A percentile compares a stretch with the other conserved stretches of the same genome.
phyloP scores from a whole-genome alignment of 2,888 invertebrate genomes.

The Sipha maydis region DNA sequence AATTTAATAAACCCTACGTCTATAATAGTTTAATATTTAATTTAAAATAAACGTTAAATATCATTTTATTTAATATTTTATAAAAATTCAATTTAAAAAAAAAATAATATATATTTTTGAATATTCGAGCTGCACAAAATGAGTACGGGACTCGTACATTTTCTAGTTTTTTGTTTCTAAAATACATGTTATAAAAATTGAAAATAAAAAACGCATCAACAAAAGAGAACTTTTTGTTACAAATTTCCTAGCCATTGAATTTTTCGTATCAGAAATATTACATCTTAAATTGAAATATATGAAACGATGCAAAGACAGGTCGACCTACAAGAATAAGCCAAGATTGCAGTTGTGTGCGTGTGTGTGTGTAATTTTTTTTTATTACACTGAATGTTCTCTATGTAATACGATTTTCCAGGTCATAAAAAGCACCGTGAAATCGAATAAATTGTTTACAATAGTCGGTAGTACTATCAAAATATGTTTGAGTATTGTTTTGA shows the following conservation, averaged over 20 bases:
- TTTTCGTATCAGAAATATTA: neutral
- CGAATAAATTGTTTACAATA: conserved; percentile 9
- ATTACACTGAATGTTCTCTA: neutral
- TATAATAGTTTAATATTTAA: too few species aligned
- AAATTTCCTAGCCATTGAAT: conserved; percentile 3
- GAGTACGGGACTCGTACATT: neutral
- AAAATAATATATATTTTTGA: neutral
- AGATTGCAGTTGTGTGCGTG: neutral
- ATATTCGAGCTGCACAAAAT: neutral
- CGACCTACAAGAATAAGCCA: neutral
- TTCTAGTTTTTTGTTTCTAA: neutral
- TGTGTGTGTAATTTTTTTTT: conserved; percentile 11
- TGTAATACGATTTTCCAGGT: conserved; percentile 48
- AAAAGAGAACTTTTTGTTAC: neutral
- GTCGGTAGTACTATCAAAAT: neutral
- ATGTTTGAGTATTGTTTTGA: conserved; percentile 14
- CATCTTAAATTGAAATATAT: neutral
- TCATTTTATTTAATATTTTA: too few species aligned
- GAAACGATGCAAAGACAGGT: neutral
- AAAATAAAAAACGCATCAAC: neutral
- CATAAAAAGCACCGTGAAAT: conserved; percentile 43
- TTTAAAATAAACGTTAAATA: too few species aligned
- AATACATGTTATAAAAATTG: neutral
- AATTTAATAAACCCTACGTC: too few species aligned
- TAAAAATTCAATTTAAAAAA: neutral